Evolutionary conservation across 1,140 invertebrate genomes (phyloP).

Genomic region (Atta texana): DNA sequence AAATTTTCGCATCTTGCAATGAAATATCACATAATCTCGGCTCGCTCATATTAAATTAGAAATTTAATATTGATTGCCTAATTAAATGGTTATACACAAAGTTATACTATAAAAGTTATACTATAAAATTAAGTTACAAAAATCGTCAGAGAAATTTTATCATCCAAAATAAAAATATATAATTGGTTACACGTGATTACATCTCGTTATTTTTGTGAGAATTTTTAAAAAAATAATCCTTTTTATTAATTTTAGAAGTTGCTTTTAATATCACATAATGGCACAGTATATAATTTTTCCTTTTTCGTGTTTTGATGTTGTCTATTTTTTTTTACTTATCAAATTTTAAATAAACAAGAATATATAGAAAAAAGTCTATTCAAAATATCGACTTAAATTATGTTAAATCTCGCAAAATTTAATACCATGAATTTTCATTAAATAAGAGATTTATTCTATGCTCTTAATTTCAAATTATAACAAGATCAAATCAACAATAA

Average conservation of each 20-base stretch:
- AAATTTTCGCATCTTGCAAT: slow-evolving; percentile 23
- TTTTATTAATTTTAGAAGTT: background rate
- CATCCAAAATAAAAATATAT: background rate
- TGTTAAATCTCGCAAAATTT: background rate
- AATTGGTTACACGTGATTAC: background rate
- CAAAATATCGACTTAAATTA: background rate
- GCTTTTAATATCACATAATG: background rate
- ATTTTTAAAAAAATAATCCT: background rate
- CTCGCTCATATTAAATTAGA: slow-evolving; percentile 20
- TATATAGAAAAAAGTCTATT: background rate
- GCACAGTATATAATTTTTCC: background rate
- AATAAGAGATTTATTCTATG: background rate
- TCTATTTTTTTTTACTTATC: background rate
- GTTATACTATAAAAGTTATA: no score
- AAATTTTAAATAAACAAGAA: slow-evolving; percentile 14
- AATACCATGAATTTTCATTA: background rate
- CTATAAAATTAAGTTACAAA: slow-evolving; percentile 3
- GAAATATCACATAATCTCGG: background rate
- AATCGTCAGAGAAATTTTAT: background rate
- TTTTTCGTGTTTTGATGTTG: background rate
- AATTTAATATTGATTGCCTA: slow-evolving; percentile 45
- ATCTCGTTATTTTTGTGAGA: background rate
- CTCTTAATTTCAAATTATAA: slow-evolving; percentile 20
- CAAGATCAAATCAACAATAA: slow-evolving; percentile 32
- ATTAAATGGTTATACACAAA: slow-evolving; percentile 20